These are phyloP conservation scores for Ectemnius lituratus DNA, from an alignment of 2,888 invertebrate species.

Conservation along the genomic window DNA sequence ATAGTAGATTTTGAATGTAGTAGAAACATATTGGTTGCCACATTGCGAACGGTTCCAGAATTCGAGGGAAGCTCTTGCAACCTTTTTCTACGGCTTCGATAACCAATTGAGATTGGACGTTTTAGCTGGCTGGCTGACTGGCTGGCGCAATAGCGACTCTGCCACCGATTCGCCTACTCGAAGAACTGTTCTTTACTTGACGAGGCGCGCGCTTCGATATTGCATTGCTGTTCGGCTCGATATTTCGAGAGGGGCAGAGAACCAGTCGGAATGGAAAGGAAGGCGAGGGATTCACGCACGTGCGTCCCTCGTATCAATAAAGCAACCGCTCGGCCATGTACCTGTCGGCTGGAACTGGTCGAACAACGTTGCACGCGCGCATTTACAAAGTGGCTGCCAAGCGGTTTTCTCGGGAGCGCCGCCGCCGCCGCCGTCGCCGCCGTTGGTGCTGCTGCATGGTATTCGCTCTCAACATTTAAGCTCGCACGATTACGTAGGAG, in stretches of 20 bases:
- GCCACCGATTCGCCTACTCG: neutral
- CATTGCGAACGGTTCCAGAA: neutral
- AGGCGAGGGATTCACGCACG: neutral
- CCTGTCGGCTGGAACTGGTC: neutral
- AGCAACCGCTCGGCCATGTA: neutral
- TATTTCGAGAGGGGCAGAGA: too few relatives aligned
- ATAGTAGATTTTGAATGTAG: neutral
- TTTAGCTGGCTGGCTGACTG: neutral
- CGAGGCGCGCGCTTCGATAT: too few relatives aligned
- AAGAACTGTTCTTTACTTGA: too few relatives aligned
- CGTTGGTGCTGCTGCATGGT: neutral
- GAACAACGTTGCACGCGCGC: neutral
- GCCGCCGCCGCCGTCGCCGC: too few relatives aligned
- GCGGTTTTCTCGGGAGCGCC: neutral
- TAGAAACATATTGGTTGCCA: neutral
- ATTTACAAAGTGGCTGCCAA: neutral
- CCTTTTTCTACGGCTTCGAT: neutral
- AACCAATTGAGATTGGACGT: neutral
- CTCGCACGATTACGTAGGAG: slow-evolving; percentile 3
- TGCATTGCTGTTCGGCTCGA: too few relatives aligned
- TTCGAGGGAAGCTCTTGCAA: neutral
- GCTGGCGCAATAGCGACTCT: neutral
- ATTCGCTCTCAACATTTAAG: neutral
- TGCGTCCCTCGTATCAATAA: slow-evolving; percentile 3
- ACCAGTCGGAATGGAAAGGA: neutral